Evolutionary conservation across 2,797 vertebrate genomes (phyloP).

Genomic region (Nannoperca australis): DNA sequence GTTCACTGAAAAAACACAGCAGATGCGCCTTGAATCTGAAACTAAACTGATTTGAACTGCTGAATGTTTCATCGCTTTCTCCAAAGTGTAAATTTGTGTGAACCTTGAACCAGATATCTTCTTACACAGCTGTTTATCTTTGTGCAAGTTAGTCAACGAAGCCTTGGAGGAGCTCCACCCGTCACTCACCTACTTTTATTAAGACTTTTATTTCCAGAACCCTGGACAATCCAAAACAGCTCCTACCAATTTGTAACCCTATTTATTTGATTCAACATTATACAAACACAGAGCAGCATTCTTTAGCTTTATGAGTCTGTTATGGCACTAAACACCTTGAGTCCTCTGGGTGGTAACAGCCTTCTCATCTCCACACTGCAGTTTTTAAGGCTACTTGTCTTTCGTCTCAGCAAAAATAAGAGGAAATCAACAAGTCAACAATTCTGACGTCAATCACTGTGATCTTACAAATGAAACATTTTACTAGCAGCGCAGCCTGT

Average conservation of each 20-base stretch:
- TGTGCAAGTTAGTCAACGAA: too few species aligned
- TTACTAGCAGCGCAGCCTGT: neutral
- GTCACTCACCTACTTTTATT: neutral
- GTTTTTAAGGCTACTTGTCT: slow-evolving; percentile 13
- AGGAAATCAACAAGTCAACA: neutral
- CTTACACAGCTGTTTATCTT: neutral
- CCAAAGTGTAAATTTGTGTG: too few species aligned
- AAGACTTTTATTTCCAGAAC: neutral
- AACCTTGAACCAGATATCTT: neutral
- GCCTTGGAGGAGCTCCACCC: neutral
- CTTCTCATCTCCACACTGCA: neutral
- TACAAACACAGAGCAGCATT: slow-evolving; percentile 7
- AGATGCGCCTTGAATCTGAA: too few species aligned
- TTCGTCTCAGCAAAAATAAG: neutral
- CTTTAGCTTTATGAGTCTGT: neutral
- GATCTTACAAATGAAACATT: neutral
- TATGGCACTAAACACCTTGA: neutral
- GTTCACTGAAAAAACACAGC: neutral
- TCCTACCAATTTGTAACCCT: neutral
- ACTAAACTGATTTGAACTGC: too few species aligned
- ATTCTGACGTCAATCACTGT: neutral
- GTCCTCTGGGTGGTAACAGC: neutral
- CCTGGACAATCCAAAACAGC: neutral
- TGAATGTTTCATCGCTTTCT: too few species aligned
- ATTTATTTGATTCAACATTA: slow-evolving; percentile 7